Evolutionary conservation across 2,113 vertebrate genomes (phyloP).

Genomic region (Natator depressus): DNA sequence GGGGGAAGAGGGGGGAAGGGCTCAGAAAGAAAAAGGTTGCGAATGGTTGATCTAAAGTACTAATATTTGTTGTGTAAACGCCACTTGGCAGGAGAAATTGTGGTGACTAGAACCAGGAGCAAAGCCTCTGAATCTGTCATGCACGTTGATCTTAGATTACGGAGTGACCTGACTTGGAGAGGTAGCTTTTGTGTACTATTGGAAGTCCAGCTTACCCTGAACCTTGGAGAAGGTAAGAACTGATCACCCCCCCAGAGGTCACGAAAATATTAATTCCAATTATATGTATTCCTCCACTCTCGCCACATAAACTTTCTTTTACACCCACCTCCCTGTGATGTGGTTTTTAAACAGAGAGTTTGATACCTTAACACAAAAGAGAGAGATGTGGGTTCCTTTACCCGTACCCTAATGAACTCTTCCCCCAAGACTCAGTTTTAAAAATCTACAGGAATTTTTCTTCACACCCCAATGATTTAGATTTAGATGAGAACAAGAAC

Average conservation of each 20-base stretch:
- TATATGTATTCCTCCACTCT: neutral
- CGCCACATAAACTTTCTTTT: neutral
- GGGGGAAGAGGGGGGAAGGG: too few species aligned
- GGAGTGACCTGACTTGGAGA: neutral
- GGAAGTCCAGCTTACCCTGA: neutral
- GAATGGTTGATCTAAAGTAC: neutral
- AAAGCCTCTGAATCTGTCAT: neutral
- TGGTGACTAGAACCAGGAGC: neutral
- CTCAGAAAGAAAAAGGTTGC: too few species aligned
- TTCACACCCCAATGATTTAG: neutral
- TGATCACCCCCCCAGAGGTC: neutral
- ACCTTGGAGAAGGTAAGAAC: neutral
- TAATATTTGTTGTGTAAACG: neutral
- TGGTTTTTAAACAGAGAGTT: neutral
- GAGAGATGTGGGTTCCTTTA: neutral
- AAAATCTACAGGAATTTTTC: neutral
- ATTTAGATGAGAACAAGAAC: neutral
- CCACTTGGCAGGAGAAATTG: neutral
- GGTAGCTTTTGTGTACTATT: neutral
- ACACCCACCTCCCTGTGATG: neutral
- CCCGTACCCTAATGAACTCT: neutral
- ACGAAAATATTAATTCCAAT: neutral
- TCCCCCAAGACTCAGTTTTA: neutral
- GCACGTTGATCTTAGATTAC: neutral
- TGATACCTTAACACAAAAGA: neutral